Evolutionary conservation across 2,113 vertebrate genomes (phyloP).

Genomic region (cattle (Bos taurus)): ARS-UCD2.0 NC_037342.1:6031501-6032000

Average conservation of each 20-base stretch:
- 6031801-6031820: constrained; percentile 57
- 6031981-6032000: neutral
- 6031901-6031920: constrained; percentile 52
- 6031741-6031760: constrained; percentile 39
- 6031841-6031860: constrained; percentile 57
- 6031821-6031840: constrained; percentile 63
- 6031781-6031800: constrained; percentile 8
- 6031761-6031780: neutral
- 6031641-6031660: constrained; percentile 67
- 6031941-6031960: constrained; percentile 74
- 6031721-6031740: constrained; percentile 74
- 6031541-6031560: neutral
- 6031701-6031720: constrained; percentile 52
- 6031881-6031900: constrained; percentile 52
- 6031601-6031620: constrained; percentile 35
- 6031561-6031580: neutral
- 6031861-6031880: constrained; percentile 57
- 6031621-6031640: neutral
- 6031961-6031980: neutral
- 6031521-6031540: neutral
- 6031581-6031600: neutral
- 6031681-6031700: constrained; percentile 78
- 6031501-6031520: neutral
- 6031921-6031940: constrained; percentile 67
- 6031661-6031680: constrained; percentile 73